Evolutionary conservation across 2,888 invertebrate species (phyloP).

Genomic region (Prenolepis imparis): DNA sequence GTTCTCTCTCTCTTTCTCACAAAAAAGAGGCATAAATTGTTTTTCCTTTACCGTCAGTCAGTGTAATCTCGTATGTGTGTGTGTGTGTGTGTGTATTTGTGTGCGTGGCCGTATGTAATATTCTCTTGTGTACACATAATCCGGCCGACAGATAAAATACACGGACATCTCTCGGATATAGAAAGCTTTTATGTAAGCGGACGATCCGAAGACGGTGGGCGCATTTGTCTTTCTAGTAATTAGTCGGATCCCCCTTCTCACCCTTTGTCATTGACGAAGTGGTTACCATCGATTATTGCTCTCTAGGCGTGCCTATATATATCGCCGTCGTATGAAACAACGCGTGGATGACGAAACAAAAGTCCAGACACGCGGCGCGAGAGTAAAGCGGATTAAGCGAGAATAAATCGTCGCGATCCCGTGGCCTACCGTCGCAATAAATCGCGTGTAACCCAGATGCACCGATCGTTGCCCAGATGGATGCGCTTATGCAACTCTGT

Average conservation of each 20-base stretch:
- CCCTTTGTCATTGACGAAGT: constrained; percentile 70
- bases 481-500: constrained; percentile 35
- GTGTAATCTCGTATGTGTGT: constrained; percentile 18
- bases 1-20: background rate
- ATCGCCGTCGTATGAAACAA: constrained; percentile 16
- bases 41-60: constrained; percentile 17
- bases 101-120: constrained; percentile 3
- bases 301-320: constrained; percentile 57
- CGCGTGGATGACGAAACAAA: constrained; percentile 66
- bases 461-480: constrained; percentile 29
- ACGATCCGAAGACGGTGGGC: constrained; percentile 35
- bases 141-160: constrained; percentile 59
- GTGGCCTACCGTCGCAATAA: constrained; percentile 25
- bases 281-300: constrained; percentile 71
- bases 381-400: constrained; percentile 22
- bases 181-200: constrained; percentile 55
- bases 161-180: constrained; percentile 51
- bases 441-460: constrained; percentile 52
- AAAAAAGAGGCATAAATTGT: constrained; percentile 30
- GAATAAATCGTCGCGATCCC: constrained; percentile 41
- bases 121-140: constrained; percentile 29
- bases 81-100: background rate
- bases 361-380: constrained; percentile 25
- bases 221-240: constrained; percentile 73
- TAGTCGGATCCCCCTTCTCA: constrained; percentile 57